Evolutionary conservation across 2,797 vertebrate species (phyloP).

Genomic region (Ataeniobius toweri): DNA sequence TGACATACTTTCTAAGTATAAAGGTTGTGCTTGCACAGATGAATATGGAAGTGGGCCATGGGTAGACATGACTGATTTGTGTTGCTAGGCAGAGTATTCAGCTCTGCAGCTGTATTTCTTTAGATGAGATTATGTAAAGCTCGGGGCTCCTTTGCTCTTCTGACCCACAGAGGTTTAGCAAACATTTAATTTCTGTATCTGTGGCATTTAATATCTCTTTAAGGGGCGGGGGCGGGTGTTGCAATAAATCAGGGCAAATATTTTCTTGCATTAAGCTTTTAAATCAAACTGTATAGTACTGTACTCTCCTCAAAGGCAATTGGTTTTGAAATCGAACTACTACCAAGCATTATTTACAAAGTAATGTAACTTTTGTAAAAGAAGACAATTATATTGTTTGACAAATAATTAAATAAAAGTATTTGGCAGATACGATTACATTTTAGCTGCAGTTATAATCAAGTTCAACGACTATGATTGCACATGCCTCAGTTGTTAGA

Average conservation of each 20-base stretch:
- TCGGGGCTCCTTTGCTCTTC: conserved; percentile 5
- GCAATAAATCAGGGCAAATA: background rate
- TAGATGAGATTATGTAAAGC: conserved; percentile 36
- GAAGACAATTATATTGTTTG: background rate
- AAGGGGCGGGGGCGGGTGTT: background rate
- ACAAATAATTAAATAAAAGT: background rate
- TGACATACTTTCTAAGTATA: conserved; percentile 17
- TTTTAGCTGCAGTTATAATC: background rate
- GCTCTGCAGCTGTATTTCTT: conserved; percentile 33
- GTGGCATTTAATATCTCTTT: background rate
- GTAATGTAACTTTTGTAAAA: background rate
- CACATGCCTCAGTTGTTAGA: background rate
- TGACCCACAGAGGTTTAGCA: conserved; percentile 9
- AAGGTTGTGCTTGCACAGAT: conserved; percentile 35
- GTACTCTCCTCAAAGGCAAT: background rate
- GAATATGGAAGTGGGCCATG: conserved; percentile 50
- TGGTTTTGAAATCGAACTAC: background rate
- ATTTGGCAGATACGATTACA: background rate
- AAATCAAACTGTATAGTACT: background rate
- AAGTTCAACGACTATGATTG: background rate
- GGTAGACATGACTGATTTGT: conserved; percentile 20
- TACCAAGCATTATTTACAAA: background rate
- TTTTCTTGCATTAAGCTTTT: background rate
- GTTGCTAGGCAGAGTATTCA: conserved; percentile 64
- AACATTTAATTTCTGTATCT: background rate